Percentiles rank a stretch among this genome's conserved stretches.
These are phyloP conservation scores for Drosophila hamatofila DNA, from an alignment of 2,888 invertebrate species.

Conservation along the genomic window DNA sequence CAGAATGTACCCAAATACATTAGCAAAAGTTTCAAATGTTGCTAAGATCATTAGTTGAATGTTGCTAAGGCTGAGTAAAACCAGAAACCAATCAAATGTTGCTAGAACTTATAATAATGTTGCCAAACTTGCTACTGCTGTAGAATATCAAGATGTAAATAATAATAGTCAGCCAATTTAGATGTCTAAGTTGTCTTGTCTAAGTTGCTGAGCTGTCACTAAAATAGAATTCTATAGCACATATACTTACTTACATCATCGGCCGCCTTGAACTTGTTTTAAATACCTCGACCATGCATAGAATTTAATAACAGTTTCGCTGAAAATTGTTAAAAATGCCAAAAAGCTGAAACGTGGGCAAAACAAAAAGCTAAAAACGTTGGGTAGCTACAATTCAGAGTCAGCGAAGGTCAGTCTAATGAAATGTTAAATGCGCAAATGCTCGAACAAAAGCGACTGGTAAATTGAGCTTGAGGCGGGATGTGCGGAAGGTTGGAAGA, in stretches of 20 bases:
- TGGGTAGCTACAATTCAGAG: constrained; percentile 15
- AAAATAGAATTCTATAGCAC: neutral
- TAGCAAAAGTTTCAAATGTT: neutral
- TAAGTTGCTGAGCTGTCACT: neutral
- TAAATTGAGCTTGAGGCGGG: neutral
- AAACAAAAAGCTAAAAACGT: constrained; percentile 32
- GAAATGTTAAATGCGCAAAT: constrained; percentile 43
- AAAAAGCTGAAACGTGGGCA: constrained; percentile 42
- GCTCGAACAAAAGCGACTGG: constrained; percentile 20
- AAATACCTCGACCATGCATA: constrained; percentile 37
- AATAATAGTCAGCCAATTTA: neutral
- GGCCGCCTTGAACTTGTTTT: constrained; percentile 67
- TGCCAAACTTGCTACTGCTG: neutral
- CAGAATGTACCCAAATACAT: neutral
- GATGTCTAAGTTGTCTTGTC: neutral
- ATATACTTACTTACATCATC: constrained; percentile 28
- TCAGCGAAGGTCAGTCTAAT: constrained; percentile 55
- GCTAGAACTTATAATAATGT: neutral
- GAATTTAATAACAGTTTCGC: constrained; percentile 54
- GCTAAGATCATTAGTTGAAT: neutral
- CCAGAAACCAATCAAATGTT: neutral
- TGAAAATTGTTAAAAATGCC: constrained; percentile 15
- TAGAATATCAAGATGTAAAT: neutral
- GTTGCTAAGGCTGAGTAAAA: neutral
- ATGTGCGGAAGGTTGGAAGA: neutral